Conservation (phyloP, 2,797 vertebrate species). For the Sternotherus odoratus region DNA sequence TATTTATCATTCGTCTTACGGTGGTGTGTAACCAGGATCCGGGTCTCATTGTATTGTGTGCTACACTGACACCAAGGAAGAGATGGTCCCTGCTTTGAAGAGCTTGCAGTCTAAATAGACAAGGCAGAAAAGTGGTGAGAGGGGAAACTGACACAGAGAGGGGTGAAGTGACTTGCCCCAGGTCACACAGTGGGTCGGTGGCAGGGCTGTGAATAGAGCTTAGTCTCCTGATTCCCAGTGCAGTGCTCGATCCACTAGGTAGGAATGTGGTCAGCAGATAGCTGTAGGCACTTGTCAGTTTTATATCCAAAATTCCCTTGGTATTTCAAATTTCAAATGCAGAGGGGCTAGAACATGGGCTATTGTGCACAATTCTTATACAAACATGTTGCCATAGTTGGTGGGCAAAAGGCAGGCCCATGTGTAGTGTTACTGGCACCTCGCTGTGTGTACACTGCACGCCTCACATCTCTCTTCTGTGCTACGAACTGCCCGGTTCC, state of each 20-base stretch:
- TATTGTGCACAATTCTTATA: background rate
- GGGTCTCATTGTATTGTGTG: accelerated
- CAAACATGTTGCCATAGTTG: accelerated
- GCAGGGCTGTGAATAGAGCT: background rate
- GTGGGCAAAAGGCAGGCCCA: background rate
- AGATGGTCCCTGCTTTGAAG: background rate
- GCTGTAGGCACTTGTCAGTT: background rate
- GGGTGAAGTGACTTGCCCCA: background rate
- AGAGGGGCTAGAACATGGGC: background rate
- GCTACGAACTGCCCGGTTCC: conserved; percentile 28
- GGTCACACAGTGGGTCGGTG: background rate
- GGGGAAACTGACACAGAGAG: background rate
- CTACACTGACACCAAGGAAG: background rate
- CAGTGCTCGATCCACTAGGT: background rate
- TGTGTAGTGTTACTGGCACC: accelerated
- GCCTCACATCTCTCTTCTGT: conserved; percentile 40
- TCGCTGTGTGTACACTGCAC: background rate
- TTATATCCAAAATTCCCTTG: background rate
- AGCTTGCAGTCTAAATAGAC: background rate
- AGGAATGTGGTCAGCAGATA: accelerated
- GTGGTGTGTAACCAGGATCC: background rate
- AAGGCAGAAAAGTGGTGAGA: background rate
- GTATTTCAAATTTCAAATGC: background rate
- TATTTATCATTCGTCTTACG: background rate
- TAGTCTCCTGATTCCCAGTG: background rate